phyloP scores from a whole-genome alignment of 2,797 vertebrate species.

The Pelochelys cantorii region DNA sequence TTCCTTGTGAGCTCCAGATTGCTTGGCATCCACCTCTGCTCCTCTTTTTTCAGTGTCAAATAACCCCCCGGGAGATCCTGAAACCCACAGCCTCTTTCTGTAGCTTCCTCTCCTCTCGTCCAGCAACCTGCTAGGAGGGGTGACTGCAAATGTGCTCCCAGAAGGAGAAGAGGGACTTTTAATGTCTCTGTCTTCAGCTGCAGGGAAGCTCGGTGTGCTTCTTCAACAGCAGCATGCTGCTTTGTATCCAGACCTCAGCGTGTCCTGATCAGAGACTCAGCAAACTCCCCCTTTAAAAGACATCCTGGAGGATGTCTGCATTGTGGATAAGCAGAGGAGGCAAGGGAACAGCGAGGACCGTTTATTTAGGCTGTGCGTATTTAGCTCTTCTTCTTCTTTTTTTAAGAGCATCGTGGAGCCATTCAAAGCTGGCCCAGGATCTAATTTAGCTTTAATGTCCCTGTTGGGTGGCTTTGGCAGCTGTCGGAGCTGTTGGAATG shows the following conservation, averaged over 20 bases:
- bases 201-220: background rate
- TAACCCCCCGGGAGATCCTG: background rate
- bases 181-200: background rate
- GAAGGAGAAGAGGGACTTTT: background rate
- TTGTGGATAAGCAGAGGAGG: background rate
- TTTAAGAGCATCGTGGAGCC: background rate
- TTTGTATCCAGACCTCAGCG: background rate
- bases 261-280: conserved; percentile 6
- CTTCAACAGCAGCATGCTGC: background rate
- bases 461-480: background rate
- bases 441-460: background rate
- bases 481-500: background rate
- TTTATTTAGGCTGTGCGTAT: background rate
- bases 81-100: background rate
- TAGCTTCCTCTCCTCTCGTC: fast-evolving
- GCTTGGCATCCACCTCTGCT: background rate
- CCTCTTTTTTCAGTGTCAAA: background rate
- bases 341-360: background rate
- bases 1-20: background rate
- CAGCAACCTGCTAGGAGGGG: background rate
- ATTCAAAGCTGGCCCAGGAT: background rate
- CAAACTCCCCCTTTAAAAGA: background rate
- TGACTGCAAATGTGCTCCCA: background rate
- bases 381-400: background rate
- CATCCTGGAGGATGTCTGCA: background rate